Evolutionary conservation across 1,140 invertebrate species (phyloP), one percentile per base, ranked within the genome.

Genomic region (Planococcus citri): DNA sequence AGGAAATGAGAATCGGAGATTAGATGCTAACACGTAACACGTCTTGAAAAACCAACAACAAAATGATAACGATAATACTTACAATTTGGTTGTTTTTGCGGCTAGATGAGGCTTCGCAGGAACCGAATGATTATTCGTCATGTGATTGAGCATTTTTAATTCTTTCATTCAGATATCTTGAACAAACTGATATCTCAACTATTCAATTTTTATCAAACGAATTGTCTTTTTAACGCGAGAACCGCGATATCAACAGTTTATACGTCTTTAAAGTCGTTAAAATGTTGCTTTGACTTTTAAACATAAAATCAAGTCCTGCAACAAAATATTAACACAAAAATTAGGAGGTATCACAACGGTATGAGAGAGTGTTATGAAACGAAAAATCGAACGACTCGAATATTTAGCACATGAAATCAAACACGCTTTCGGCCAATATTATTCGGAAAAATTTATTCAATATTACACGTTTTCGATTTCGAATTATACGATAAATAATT

Each of bases 101-200:
- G 24, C 20, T 14, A 24, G 9, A 25, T 24, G 60, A 64, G 60
- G 25, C 25, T 64, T 64, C 22, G 10, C 4, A 12, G 60, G 22
- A 22, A 64, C 60, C 22, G 60, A 24, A 27, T 64, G 60, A 64
- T 64, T 64, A 64, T 22, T 64, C 10, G 60, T 9, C 4, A 64
- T 24, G 22, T 64, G 60, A 22, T 22, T 64, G 1, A 64, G 10
- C 60, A 64, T 64, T 24, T 64, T 27, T 25, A 64, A 25, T 24
- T 64, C 60, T 64, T 64, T 64, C 60, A 64, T 64, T 64, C 60
- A 64, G 25, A 64, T 24, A 27, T 64, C 20, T 64, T 64, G 4
- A 64, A 4, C 3, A 17, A 64, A 22, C 60, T 17, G 41, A 51
- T 9, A 51, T 9, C 29, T 33, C 12, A 33, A 33, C n/a, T n/a